These are phyloP conservation scores for Drosophila kambysellisi DNA, from an alignment of 2,888 invertebrate genomes.

Conservation along the genomic window DNA sequence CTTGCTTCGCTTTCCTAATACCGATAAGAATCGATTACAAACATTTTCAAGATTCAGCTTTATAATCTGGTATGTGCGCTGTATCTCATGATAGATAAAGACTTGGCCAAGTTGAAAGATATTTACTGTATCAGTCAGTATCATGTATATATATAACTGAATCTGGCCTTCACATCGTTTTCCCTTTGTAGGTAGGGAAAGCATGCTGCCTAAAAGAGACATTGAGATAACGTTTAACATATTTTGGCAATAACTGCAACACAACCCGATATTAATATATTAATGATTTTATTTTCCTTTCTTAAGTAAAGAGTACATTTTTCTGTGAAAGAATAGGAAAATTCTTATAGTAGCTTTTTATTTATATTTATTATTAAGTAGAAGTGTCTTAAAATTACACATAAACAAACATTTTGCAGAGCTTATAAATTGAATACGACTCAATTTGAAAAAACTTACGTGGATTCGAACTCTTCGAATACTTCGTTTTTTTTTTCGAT, in stretches of 20 bases:
- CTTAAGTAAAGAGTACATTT: background rate
- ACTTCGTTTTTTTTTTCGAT: too few species aligned
- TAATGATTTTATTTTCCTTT: background rate
- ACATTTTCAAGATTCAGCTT: background rate
- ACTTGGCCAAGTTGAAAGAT: too few species aligned
- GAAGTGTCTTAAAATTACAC: background rate
- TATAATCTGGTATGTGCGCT: background rate
- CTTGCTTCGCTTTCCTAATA: background rate
- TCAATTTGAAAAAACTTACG: background rate
- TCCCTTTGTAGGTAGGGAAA: background rate
- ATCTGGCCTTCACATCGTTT: background rate
- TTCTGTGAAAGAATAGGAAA: background rate
- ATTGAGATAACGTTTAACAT: background rate
- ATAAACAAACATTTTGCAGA: background rate
- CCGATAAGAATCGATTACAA: background rate
- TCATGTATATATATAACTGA: background rate
- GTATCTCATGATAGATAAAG: background rate
- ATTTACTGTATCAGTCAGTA: background rate
- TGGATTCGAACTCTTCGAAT: background rate
- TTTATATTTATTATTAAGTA: background rate
- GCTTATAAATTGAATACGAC: background rate
- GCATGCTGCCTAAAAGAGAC: background rate
- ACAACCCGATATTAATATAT: too few species aligned
- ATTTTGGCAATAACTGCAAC: background rate
- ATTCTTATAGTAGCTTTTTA: background rate